Evolutionary conservation across 2,888 invertebrate genomes (phyloP), one percentile per base, ranked within the genome.

Genomic region (Glaucopsyche alexis): DNA sequence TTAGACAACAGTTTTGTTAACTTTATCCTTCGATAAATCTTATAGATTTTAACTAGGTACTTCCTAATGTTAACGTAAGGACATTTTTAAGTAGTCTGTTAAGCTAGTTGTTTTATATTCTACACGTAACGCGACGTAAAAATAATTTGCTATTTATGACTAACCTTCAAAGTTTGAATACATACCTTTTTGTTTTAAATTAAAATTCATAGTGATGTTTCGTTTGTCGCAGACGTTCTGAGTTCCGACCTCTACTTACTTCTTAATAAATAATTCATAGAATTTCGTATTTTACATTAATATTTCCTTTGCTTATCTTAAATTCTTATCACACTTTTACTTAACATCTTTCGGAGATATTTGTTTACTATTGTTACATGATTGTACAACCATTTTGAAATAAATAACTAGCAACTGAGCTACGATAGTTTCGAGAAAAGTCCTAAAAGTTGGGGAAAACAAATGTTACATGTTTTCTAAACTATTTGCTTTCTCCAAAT

Each of bases 81-180:
- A 16, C 50, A 9, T 19, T 9, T 60, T 55, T 55, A 16, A 52
- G 50, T 50, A 50, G 50, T 52, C n/a, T 55, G 11, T 60, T 38
- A 60, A 60, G 29, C 29, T n/a, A 55, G 60, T 38, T 13, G 29
- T 60, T 60, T 60, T 29, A 60, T 29, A 29, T 60, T 60, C 14
- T 14, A 55, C 8, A 11, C 2, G 29, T 60, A 14, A 29, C 19
- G 11, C 60, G 19, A 6, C 6, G 47, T 49, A 49, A 47, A 45
- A 69, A 69, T 29, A 47, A 47, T 45, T 67, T 69, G 49, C 49
- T 49, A 47, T 19, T 69, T 49, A 49, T 29, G 29, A 45, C 14
- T 66, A 45, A 69, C 69, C 69, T 69, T 67, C 13, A 42, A 19
- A 67, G 65, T 65, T 66, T 66, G 16, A 19, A 13, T 67, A 11